Conservation (phyloP, 2,888 invertebrate genomes). For the Drosophila tanythrix region DNA sequence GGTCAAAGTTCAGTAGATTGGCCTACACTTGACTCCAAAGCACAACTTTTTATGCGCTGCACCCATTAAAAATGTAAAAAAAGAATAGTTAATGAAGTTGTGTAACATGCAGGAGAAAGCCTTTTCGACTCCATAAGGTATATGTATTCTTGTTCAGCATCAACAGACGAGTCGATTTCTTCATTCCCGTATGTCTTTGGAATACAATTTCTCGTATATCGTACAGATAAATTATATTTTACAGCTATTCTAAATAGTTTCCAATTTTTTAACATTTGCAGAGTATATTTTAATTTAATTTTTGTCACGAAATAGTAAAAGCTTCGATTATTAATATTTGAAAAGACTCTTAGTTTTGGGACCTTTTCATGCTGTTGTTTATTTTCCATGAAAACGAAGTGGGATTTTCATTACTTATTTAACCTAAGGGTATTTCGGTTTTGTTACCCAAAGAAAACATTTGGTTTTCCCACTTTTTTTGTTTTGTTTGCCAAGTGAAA, state of each 20-base stretch:
- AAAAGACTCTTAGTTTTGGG: background rate
- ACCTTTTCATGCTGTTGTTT: background rate
- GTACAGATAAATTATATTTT: background rate
- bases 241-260: background rate
- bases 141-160: background rate
- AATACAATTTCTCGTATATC: background rate
- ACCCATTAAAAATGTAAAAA: background rate
- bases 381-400: background rate
- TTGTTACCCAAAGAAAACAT: background rate
- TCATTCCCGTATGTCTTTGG: background rate
- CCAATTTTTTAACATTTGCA: background rate
- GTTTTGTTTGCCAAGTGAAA: background rate
- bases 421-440: background rate
- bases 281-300: background rate
- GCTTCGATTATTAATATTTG: background rate
- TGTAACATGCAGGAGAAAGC: background rate
- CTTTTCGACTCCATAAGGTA: background rate
- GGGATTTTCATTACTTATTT: slow-evolving; percentile 1
- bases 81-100: background rate
- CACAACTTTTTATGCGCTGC: background rate
- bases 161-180: background rate
- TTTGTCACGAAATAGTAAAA: background rate
- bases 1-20: slow-evolving; percentile 15
- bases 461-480: background rate
- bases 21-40: slow-evolving; percentile 4